A percentile compares a stretch with the other conserved stretches of the same genome.
Conservation (phyloP, 2,888 invertebrate species). For the Nineta flava region DNA sequence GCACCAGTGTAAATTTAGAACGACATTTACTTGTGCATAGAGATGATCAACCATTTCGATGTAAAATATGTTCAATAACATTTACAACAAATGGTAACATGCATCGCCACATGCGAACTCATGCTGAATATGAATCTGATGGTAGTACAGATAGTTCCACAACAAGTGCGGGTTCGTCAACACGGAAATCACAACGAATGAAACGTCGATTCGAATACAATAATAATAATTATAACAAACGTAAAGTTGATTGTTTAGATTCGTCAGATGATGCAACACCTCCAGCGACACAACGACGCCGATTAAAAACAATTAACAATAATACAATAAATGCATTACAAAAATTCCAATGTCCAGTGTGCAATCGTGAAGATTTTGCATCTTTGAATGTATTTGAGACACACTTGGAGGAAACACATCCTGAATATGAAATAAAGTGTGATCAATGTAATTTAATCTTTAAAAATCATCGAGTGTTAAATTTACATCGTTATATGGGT, state of each 20-base stretch:
- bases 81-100: slow-evolving; percentile 78
- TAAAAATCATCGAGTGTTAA: slow-evolving; percentile 53
- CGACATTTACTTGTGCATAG: slow-evolving; percentile 67
- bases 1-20: slow-evolving; percentile 64
- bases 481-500: slow-evolving; percentile 48
- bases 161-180: slow-evolving; percentile 15
- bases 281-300: background rate
- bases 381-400: slow-evolving; percentile 39
- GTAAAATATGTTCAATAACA: slow-evolving; percentile 59
- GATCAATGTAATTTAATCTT: slow-evolving; percentile 56
- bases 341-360: slow-evolving; percentile 40
- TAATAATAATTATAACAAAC: slow-evolving; percentile 2
- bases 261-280: background rate
- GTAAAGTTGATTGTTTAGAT: background rate
- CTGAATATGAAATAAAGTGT: slow-evolving; percentile 51
- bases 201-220: background rate
- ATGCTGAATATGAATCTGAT: slow-evolving; percentile 42
- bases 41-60: slow-evolving; percentile 65
- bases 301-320: slow-evolving; percentile 20
- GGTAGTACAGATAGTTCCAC: slow-evolving; percentile 34
- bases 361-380: slow-evolving; percentile 42
- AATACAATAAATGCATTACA: slow-evolving; percentile 17
- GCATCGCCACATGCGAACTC: slow-evolving; percentile 67
- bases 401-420: slow-evolving; percentile 50
- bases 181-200: slow-evolving; percentile 1